Base-by-base conservation (phyloP, 2,113 vertebrate genomes). In the Meles meles region DNA sequence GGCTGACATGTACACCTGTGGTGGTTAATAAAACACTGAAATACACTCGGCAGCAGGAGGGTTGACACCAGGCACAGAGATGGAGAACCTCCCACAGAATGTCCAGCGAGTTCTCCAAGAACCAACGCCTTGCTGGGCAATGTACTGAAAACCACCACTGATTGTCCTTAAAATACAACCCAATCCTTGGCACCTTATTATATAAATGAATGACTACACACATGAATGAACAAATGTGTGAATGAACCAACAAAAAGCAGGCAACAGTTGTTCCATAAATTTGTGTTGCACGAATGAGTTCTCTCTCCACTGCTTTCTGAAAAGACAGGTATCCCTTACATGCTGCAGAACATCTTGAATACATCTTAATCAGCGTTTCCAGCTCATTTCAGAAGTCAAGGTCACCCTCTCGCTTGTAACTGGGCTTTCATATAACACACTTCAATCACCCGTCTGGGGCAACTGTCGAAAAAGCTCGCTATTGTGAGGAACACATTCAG, bases 391-490 rank as follows among this genome's bases (percentile, higher is more conserved):
- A 27, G 88, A 90, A 59, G 29, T 92, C 67, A 84, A 85, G 84
- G 90, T 92, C 87, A 59, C 80, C 23, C 25, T 92, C 57, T 42
- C 39, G 57, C 49, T 63, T 84, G 55, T 49, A 88, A 80, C 57
- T 65, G 84, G 14, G 25, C 77, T 94, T 93, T 90, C 61, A 29
- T 29, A 29, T 31, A 90, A 65, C 65, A 37, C 0, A 0, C 27
- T 92, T 90, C 80, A n/a, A 47, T 92, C 77, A 20, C 13, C 4
- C 11, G 10, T 25, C 79, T 39, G 69, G 63, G 79, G 37, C 39
- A 42, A 47, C 47, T 31, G 29, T 77, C 86, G 90, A 55, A 61
- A 79, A 87, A 90, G 37, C 89, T 92, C 92, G 96, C 95, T 92
- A 90, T 69, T 39, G 31, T 79, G 83, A 93, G n/a, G 63, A 79